phyloP scores from a whole-genome alignment of 2,797 vertebrate species.

The Poeciliopsis infans region DNA sequence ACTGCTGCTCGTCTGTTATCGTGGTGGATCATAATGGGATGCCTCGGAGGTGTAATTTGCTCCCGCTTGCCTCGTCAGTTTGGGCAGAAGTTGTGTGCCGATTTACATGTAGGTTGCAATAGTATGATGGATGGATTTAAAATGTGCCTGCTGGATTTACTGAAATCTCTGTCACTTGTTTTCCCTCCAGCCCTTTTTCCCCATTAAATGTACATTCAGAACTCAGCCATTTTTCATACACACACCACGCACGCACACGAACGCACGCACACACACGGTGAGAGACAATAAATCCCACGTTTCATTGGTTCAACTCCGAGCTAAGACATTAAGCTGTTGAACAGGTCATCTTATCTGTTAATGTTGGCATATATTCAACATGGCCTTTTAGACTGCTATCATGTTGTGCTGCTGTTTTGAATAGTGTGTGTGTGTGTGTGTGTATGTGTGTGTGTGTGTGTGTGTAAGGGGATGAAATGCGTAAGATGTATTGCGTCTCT shows the following conservation, averaged over 20 bases:
- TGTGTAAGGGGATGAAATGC: not conserved
- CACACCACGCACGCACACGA: not conserved
- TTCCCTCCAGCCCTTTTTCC: not conserved
- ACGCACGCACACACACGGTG: not conserved
- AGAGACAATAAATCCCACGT: not conserved
- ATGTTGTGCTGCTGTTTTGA: not conserved
- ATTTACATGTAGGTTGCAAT: not conserved
- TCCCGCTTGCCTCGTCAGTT: not conserved
- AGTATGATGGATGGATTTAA: not conserved
- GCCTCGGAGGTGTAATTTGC: slow-evolving; percentile 19
- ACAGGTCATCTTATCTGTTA: not conserved
- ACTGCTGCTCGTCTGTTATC: slow-evolving; percentile 30
- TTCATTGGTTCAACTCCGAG: not conserved
- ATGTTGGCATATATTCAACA: not conserved
- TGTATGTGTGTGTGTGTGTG: too few species aligned
- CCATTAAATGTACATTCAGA: not conserved
- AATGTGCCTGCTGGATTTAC: not conserved
- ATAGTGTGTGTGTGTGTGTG: not conserved
- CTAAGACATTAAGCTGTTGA: not conserved
- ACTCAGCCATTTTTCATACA: not conserved
- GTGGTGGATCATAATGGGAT: slow-evolving; percentile 17
- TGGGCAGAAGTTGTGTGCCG: not conserved
- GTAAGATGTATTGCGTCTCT: not conserved
- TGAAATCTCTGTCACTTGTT: not conserved
- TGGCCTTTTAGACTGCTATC: not conserved